Conservation (phyloP, 2,113 vertebrate species). For the Triplophysa tibetana region DNA sequence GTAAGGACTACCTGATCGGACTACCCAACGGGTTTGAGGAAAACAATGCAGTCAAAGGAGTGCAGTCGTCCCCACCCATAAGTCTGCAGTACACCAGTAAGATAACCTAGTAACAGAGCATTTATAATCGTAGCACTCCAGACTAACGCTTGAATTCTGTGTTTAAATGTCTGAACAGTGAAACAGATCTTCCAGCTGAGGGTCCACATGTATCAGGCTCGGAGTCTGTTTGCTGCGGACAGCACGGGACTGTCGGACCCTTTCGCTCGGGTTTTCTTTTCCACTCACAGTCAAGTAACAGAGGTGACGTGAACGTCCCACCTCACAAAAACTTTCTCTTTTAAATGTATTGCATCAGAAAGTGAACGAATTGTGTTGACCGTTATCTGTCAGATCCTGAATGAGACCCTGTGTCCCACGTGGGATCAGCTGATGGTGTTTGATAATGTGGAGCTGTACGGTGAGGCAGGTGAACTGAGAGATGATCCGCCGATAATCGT, state of each 20-base stretch:
- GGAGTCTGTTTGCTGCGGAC: conserved; percentile 91
- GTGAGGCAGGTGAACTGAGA: conserved; percentile 85
- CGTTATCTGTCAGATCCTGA: conserved; percentile 76
- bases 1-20: conserved; percentile 89
- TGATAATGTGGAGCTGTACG: conserved; percentile 88
- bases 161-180: conserved; percentile 71
- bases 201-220: conserved; percentile 96
- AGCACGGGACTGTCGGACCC: conserved; percentile 94
- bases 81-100: conserved; percentile 96
- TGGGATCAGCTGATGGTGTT: conserved; percentile 96
- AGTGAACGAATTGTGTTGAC: background rate
- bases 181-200: conserved; percentile 96
- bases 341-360: no score
- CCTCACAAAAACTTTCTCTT: no score
- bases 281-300: conserved; percentile 93
- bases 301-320: conserved; percentile 75
- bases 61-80: conserved; percentile 84
- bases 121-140: background rate
- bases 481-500: conserved; percentile 94
- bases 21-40: conserved; percentile 96
- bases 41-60: conserved; percentile 78
- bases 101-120: conserved; percentile 42
- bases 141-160: background rate
- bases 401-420: conserved; percentile 93
- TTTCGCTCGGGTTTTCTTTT: conserved; percentile 94